Conservation (phyloP, 1,140 invertebrate species). For the Cydia fagiglandana region DNA sequence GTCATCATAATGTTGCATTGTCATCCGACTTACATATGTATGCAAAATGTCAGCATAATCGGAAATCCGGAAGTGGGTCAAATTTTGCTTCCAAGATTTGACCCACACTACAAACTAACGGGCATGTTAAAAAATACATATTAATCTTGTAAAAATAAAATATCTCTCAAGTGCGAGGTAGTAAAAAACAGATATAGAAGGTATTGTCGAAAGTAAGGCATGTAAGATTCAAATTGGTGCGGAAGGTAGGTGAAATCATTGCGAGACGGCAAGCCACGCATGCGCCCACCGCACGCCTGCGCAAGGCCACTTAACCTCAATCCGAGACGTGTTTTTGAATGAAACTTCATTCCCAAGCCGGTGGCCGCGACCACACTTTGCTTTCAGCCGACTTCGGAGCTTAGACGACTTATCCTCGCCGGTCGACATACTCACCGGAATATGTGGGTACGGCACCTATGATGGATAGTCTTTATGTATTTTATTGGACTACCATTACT, state of each 20-base stretch:
- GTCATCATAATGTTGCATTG: too few species aligned
- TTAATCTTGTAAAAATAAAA: not conserved
- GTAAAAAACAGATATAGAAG: constrained; percentile 21
- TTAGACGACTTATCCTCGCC: constrained; percentile 32
- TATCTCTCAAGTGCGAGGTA: not conserved
- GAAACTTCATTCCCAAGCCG: constrained; percentile 62
- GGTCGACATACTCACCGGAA: not conserved
- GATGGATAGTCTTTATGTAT: constrained; percentile 17
- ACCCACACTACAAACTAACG: too few species aligned
- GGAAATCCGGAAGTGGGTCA: too few species aligned
- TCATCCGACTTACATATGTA: too few species aligned
- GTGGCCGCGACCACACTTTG: constrained; percentile 47
- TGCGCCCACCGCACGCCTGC: constrained; percentile 65
- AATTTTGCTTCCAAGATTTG: too few species aligned
- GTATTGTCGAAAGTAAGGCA: constrained; percentile 32
- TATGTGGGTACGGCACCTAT: constrained; percentile 12
- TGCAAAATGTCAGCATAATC: too few species aligned
- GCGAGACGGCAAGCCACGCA: constrained; percentile 51
- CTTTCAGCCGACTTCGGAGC: constrained; percentile 42
- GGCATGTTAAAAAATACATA: too few species aligned
- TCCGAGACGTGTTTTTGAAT: constrained; percentile 75
- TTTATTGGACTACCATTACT: not conserved
- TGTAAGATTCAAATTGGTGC: constrained; percentile 62
- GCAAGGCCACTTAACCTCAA: constrained; percentile 71
- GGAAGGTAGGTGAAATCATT: constrained; percentile 71